These are phyloP conservation scores for Choristoneura rosaceana DNA, from an alignment of 2,888 invertebrate genomes.

Conservation along the genomic window DNA sequence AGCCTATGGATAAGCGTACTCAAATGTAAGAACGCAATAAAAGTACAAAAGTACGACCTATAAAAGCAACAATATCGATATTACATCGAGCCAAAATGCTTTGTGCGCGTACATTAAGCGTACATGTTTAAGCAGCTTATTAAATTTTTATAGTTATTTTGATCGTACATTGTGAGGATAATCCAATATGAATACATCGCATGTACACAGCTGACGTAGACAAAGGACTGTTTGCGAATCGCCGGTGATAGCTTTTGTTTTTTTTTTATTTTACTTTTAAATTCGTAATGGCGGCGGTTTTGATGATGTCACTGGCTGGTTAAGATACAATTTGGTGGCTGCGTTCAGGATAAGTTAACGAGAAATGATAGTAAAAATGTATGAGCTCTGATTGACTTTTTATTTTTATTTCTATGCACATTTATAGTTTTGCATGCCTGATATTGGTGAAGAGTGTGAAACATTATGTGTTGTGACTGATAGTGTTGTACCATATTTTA, in stretches of 20 bases:
- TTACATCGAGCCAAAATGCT: slow-evolving; percentile 4
- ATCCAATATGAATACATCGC: slow-evolving; percentile 75
- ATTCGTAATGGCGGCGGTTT: slow-evolving; percentile 61
- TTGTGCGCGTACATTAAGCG: slow-evolving; percentile 65
- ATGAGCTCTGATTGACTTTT: too few species aligned
- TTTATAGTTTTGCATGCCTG: too few species aligned
- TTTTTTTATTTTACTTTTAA: slow-evolving; percentile 61
- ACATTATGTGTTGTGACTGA: too few species aligned
- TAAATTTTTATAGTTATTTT: slow-evolving; percentile 85
- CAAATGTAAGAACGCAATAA: background rate
- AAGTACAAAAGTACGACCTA: background rate
- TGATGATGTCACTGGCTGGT: slow-evolving; percentile 4
- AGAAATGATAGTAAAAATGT: too few species aligned
- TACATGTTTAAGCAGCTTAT: slow-evolving; percentile 82
- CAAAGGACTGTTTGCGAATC: slow-evolving; percentile 76
- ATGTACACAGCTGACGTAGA: slow-evolving; percentile 80
- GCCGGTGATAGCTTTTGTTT: slow-evolving; percentile 64
- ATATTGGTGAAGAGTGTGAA: too few species aligned
- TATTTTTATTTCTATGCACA: too few species aligned
- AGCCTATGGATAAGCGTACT: background rate
- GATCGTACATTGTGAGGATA: slow-evolving; percentile 77
- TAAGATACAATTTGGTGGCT: background rate
- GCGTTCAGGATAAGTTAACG: background rate
- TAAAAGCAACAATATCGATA: slow-evolving; percentile 6
- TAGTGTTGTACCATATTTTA: too few species aligned